phyloP scores from a whole-genome alignment of 2,797 vertebrate genomes.

The Chelonia mydas region DNA sequence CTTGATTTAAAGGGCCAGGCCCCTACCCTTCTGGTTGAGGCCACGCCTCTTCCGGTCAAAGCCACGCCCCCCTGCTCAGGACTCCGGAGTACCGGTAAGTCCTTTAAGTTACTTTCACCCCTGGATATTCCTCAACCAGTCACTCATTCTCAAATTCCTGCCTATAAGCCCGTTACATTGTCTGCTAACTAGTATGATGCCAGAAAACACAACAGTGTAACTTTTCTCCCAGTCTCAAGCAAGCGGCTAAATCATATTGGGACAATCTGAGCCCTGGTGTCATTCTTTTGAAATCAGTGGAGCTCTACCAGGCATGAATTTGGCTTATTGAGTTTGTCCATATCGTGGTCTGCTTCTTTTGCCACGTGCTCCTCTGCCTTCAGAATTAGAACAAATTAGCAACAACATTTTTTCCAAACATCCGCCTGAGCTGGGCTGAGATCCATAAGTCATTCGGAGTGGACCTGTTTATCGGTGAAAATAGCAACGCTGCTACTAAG shows the following conservation, averaged over 20 bases:
- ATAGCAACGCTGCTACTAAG: conserved; percentile 38
- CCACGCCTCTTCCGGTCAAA: too few relatives aligned
- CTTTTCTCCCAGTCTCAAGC: neutral
- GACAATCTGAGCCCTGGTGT: neutral
- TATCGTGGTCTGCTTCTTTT: neutral
- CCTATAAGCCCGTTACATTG: neutral
- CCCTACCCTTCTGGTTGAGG: too few relatives aligned
- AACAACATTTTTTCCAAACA: conserved; percentile 45
- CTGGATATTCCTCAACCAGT: neutral
- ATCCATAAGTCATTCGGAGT: conserved; percentile 32
- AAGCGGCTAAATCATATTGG: neutral
- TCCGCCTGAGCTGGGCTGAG: conserved; percentile 28
- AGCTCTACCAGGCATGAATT: neutral
- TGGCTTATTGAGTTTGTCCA: neutral
- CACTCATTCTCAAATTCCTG: neutral
- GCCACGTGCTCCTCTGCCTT: neutral
- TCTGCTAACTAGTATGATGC: neutral
- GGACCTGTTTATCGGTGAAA: conserved; percentile 49
- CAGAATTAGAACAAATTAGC: neutral
- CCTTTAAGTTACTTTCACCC: too few relatives aligned
- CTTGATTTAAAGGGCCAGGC: too few relatives aligned
- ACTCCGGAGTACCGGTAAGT: too few relatives aligned
- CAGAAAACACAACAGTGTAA: neutral
- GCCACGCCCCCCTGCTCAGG: too few relatives aligned
- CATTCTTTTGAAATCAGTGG: neutral